Percentiles rank a stretch among this genome's conserved stretches.
Evolutionary conservation across 2,797 vertebrate genomes (phyloP).

Genomic region (Dryobates pubescens): DNA sequence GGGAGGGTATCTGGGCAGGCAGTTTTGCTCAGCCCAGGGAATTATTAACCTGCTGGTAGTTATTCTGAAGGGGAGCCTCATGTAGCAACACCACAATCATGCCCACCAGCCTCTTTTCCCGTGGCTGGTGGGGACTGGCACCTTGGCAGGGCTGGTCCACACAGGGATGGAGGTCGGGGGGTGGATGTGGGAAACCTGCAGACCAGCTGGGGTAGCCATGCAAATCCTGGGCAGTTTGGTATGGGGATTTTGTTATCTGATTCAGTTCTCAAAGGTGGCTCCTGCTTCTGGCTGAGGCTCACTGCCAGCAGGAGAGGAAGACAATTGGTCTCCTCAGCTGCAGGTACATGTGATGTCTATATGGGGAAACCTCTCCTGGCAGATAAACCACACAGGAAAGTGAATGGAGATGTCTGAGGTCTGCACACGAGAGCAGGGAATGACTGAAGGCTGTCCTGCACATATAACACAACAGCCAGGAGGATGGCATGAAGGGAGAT

Average conservation of each 20-base stretch:
- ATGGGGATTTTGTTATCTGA: not conserved
- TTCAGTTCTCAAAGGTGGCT: not conserved
- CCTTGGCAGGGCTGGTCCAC: rapidly evolving
- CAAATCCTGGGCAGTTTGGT: not conserved
- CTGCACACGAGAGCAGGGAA: not conserved
- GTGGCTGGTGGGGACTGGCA: no score
- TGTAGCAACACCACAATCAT: not conserved
- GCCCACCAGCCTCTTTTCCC: not conserved
- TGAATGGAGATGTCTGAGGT: rapidly evolving
- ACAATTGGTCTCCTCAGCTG: rapidly evolving
- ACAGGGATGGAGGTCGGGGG: not conserved
- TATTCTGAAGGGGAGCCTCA: not conserved
- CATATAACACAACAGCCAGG: not conserved
- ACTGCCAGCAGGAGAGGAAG: not conserved
- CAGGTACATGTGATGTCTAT: rapidly evolving
- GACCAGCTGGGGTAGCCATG: rapidly evolving
- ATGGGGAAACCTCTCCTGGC: not conserved
- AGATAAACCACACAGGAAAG: not conserved
- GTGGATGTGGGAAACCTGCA: not conserved
- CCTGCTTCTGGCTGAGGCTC: not conserved
- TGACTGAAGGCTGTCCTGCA: not conserved
- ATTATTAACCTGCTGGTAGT: not conserved
- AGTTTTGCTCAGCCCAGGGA: not conserved
- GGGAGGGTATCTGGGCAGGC: not conserved
- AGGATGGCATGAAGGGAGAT: not conserved